Conservation (phyloP, 2,888 invertebrate genomes). For the Pandemis heparana region DNA sequence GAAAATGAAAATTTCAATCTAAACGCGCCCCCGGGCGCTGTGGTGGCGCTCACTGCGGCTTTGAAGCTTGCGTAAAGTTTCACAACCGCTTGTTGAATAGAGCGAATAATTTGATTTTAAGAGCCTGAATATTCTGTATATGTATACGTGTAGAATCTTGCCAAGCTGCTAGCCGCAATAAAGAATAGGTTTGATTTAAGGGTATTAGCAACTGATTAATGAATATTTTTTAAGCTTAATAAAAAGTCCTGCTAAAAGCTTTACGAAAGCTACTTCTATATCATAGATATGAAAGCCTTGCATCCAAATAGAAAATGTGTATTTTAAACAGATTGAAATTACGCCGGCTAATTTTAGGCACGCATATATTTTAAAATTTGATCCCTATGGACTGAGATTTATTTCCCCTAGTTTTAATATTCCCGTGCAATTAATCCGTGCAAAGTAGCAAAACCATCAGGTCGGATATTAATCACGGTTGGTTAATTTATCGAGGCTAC, state of each 20-base stretch:
- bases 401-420: constrained; percentile 28
- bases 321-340: background rate
- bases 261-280: too few species aligned
- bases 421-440: constrained; percentile 39
- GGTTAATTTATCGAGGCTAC: constrained; percentile 44
- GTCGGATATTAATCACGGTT: constrained; percentile 33
- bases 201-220: too few species aligned
- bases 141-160: too few species aligned
- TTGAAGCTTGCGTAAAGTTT: constrained; percentile 11
- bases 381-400: constrained; percentile 12
- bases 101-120: background rate
- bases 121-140: background rate
- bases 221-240: too few species aligned
- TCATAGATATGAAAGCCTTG: too few species aligned
- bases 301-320: background rate
- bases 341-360: background rate
- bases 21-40: constrained; percentile 76
- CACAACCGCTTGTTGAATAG: background rate
- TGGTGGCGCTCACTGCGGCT: constrained; percentile 53
- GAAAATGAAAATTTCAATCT: constrained; percentile 82
- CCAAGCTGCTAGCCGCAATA: too few species aligned
- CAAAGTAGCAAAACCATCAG: constrained; percentile 41
- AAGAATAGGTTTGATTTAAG: too few species aligned
- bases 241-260: too few species aligned
- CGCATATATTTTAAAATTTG: background rate